Conservation (phyloP, 2,113 vertebrate species). For the Ondatra zibethicus region DNA sequence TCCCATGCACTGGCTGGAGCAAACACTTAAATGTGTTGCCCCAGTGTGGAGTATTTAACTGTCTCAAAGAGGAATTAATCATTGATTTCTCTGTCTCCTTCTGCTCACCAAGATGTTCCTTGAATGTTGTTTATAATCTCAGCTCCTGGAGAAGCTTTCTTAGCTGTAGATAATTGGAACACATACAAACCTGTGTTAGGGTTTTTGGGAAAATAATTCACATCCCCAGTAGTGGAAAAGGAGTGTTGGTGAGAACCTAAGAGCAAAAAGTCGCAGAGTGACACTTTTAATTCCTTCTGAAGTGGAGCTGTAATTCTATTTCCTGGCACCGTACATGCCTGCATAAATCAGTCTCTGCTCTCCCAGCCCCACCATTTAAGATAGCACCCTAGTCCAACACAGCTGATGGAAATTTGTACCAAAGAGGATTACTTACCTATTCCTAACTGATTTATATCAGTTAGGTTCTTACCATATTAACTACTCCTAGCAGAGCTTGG, state of each 20-base stretch:
- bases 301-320: neutral
- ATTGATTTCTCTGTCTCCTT: neutral
- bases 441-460: too few relatives aligned
- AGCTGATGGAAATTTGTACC: neutral
- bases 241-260: neutral
- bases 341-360: neutral
- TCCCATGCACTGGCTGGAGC: too few relatives aligned
- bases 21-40: neutral
- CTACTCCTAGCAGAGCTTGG: neutral
- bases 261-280: neutral
- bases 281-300: neutral
- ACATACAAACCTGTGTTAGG: neutral
- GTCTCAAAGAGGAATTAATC: neutral
- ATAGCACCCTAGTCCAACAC: neutral
- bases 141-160: neutral
- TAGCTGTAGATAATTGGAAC: neutral
- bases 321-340: neutral
- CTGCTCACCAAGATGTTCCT: neutral
- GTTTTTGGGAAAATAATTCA: neutral
- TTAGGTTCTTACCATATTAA: neutral
- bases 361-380: neutral
- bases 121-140: neutral
- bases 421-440: constrained; percentile 22
- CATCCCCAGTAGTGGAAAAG: neutral
- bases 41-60: neutral